Evolutionary conservation across 2,113 vertebrate genomes (phyloP).

Genomic region (Cinclus mexicanus): DNA sequence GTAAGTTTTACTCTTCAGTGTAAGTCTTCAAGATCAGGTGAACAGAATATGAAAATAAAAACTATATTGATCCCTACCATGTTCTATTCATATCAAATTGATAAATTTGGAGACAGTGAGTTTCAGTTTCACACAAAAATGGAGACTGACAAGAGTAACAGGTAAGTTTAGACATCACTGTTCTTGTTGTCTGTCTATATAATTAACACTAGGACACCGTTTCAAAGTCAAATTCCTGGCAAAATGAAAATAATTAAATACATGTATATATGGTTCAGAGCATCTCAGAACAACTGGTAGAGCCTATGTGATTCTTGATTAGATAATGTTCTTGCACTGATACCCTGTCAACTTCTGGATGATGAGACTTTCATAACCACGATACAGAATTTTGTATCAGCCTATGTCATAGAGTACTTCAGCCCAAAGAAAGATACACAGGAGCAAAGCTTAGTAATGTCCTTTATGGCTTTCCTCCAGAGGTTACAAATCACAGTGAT

Average conservation of each 20-base stretch:
- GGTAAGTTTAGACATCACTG: neutral
- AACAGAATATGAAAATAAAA: neutral
- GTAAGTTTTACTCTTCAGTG: neutral
- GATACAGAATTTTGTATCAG: neutral
- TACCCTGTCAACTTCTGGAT: neutral
- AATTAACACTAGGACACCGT: neutral
- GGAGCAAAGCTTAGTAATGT: neutral
- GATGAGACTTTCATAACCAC: neutral
- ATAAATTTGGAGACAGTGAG: neutral
- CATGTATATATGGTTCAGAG: fast-evolving
- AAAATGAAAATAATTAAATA: neutral
- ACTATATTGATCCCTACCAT: neutral
- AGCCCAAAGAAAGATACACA: neutral
- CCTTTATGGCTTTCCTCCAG: neutral
- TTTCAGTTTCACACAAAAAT: neutral
- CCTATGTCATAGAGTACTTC: neutral
- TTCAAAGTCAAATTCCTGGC: neutral
- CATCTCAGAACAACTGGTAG: neutral
- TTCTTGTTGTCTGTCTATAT: neutral
- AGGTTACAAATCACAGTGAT: neutral
- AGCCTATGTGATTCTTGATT: neutral
- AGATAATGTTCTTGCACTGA: neutral
- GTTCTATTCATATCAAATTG: neutral
- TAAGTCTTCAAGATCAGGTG: neutral
- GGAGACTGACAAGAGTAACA: neutral